These are phyloP conservation scores for Enteromius paludinosus DNA, from an alignment of 2,797 vertebrate species.

Conservation along the genomic window DNA sequence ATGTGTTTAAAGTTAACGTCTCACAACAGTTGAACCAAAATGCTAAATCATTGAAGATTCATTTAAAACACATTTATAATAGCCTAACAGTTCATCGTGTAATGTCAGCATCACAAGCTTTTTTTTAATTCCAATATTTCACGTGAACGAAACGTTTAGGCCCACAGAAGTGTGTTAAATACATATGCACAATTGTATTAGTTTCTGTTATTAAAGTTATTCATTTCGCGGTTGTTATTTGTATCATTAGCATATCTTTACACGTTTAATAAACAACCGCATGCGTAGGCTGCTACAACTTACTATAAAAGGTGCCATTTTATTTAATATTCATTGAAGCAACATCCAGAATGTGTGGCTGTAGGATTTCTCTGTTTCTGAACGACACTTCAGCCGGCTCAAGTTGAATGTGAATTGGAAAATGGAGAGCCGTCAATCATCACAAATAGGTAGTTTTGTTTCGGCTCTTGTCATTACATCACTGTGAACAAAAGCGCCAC, in stretches of 20 bases:
- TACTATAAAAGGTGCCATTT: not conserved
- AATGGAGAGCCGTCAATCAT: constrained; percentile 77
- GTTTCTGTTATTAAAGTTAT: not conserved
- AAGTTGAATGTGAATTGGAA: constrained; percentile 80
- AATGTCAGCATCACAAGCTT: not conserved
- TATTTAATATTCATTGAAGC: not conserved
- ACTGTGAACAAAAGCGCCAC: constrained; percentile 84
- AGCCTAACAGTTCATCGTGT: not conserved
- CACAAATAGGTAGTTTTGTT: constrained; percentile 88
- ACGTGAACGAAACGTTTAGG: not conserved
- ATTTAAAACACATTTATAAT: not conserved
- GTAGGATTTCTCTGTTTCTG: constrained; percentile 74
- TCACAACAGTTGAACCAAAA: not conserved
- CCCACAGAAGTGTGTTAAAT: not conserved
- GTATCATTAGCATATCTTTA: constrained; percentile 2
- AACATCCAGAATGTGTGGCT: not conserved
- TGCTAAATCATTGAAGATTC: not conserved
- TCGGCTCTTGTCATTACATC: constrained; percentile 87
- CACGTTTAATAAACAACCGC: not conserved
- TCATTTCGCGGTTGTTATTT: not conserved
- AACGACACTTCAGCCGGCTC: constrained; percentile 71
- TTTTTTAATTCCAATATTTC: not conserved
- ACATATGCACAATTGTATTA: not conserved
- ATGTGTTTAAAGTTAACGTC: not conserved
- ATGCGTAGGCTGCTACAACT: not conserved